phyloP scores from a whole-genome alignment of 2,888 invertebrate genomes.

The Rhogogaster chlorosoma region DNA sequence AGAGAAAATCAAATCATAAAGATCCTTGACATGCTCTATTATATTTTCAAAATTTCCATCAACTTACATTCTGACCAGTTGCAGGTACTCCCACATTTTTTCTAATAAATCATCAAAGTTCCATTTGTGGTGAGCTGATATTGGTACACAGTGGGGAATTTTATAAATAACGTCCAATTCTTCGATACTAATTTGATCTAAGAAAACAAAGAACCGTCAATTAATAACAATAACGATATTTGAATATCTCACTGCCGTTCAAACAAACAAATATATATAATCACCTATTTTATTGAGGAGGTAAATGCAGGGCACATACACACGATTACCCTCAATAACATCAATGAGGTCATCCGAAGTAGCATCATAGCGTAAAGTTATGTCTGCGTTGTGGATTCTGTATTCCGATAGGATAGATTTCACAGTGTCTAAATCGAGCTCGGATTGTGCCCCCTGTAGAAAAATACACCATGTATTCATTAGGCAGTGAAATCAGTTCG shows the following conservation, averaged over 20 bases:
- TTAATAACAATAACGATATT: constrained; percentile 2
- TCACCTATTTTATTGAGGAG: constrained; percentile 98
- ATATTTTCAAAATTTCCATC: constrained; percentile 31
- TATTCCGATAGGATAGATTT: constrained; percentile 98
- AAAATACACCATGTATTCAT: constrained; percentile 19
- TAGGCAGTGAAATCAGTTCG: background rate
- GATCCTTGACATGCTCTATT: background rate
- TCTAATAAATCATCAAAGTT: constrained; percentile 98
- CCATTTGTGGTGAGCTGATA: constrained; percentile 99
- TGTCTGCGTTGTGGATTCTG: constrained; percentile 99
- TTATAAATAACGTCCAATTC: constrained; percentile 99
- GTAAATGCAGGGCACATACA: constrained; percentile 99
- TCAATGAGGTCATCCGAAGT: constrained; percentile 99
- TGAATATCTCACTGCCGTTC: background rate
- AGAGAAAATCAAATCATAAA: background rate
- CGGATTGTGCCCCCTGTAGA: constrained; percentile 89
- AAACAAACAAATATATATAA: constrained; percentile 41
- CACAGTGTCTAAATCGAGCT: constrained; percentile 96
- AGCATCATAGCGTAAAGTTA: constrained; percentile 96
- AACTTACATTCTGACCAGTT: constrained; percentile 93
- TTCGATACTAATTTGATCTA: constrained; percentile 96
- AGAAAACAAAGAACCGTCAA: constrained; percentile 59
- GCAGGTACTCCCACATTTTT: constrained; percentile 99
- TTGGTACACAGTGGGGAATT: constrained; percentile 99
- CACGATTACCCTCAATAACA: constrained; percentile 98